A percentile compares a stretch with the other conserved stretches of the same genome.
phyloP scores from a whole-genome alignment of 2,797 vertebrate genomes.

The Macrochelys suwanniensis region DNA sequence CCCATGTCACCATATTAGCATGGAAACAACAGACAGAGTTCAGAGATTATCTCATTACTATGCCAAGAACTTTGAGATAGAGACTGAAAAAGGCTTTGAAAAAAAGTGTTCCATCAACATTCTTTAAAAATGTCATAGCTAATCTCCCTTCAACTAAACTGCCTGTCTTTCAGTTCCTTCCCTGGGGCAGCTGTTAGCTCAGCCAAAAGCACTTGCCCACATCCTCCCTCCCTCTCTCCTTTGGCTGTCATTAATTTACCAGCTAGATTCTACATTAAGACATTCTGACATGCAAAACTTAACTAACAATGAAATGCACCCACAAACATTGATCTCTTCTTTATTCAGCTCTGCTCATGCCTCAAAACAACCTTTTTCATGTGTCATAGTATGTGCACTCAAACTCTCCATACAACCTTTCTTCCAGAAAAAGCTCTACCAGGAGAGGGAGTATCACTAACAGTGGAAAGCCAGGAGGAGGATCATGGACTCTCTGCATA shows the following conservation, averaged over 20 bases:
- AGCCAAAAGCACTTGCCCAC: conserved; percentile 58
- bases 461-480: background rate
- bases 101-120: conserved; percentile 67
- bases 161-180: conserved; percentile 23
- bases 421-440: background rate
- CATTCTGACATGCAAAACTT: conserved; percentile 6
- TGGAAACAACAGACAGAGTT: conserved; percentile 65
- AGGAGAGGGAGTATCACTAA: background rate
- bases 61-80: conserved; percentile 39
- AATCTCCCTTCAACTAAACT: conserved; percentile 36
- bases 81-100: conserved; percentile 64
- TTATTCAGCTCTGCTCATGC: background rate
- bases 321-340: background rate
- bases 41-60: conserved; percentile 23
- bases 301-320: background rate
- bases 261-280: conserved; percentile 15
- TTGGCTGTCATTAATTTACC: conserved; percentile 21
- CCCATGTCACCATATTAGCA: conserved; percentile 48
- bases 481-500: rapidly evolving
- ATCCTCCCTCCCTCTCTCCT: background rate
- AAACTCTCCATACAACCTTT: background rate
- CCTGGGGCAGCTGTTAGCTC: background rate
- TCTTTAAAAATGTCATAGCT: conserved; percentile 51
- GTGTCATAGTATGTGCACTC: background rate
- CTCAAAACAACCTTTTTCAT: background rate